Evolutionary conservation across 2,797 vertebrate genomes (phyloP).

Genomic region (Eptatretus atami): DNA sequence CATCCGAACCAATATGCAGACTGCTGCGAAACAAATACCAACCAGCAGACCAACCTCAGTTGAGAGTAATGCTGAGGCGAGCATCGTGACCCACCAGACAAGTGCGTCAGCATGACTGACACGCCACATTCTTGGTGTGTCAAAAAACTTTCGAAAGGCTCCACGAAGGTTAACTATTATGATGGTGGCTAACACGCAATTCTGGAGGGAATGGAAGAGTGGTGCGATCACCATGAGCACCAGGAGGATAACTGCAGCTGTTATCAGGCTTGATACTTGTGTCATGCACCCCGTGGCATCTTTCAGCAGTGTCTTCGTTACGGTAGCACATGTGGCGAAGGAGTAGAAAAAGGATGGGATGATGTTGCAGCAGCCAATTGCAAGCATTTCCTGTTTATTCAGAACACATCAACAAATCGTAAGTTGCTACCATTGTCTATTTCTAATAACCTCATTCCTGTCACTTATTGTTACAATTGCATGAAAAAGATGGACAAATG

Average conservation of each 20-base stretch:
- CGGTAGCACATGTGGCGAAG: constrained; percentile 14
- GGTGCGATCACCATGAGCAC: constrained; percentile 16
- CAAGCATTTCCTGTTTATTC: constrained; percentile 13
- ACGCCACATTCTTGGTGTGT: constrained; percentile 14
- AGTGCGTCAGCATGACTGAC: constrained; percentile 14
- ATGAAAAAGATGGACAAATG: no score
- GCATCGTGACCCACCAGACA: constrained; percentile 17
- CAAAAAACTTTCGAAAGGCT: constrained; percentile 12
- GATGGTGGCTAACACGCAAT: constrained; percentile 14
- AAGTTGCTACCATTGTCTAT: no score
- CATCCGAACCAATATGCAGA: constrained; percentile 15
- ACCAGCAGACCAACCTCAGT: constrained; percentile 14
- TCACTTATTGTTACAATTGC: no score
- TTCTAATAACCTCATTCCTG: no score
- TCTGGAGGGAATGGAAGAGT: constrained; percentile 15
- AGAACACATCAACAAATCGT: no score
- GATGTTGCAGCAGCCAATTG: constrained; percentile 16
- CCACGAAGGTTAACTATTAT: constrained; percentile 15
- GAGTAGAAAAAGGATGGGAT: constrained; percentile 18
- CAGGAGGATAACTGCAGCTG: constrained; percentile 14
- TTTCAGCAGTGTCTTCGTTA: constrained; percentile 17
- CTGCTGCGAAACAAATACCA: constrained; percentile 14
- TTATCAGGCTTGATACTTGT: constrained; percentile 14
- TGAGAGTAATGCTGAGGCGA: constrained; percentile 14
- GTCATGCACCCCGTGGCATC: constrained; percentile 15